Evolutionary conservation across 1,140 invertebrate genomes (phyloP).

Genomic region (Drosophila trapezifrons): DNA sequence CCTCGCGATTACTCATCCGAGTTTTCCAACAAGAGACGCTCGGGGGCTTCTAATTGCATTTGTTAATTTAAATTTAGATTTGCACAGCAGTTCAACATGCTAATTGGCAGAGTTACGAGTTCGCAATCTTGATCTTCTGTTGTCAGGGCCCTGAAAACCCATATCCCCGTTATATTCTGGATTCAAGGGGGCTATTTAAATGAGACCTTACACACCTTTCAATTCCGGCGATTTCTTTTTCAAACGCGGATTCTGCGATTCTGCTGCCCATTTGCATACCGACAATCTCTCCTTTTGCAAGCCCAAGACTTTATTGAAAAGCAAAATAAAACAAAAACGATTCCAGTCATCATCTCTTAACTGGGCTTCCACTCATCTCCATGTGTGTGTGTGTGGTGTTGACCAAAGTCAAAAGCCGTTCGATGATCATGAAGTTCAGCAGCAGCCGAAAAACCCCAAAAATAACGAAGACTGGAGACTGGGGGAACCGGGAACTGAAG

Average conservation of each 20-base stretch:
- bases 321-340: constrained; percentile 2
- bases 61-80: constrained; percentile 2
- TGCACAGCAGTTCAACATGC: neutral
- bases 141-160: constrained; percentile 2
- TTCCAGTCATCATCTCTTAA: constrained; percentile 42
- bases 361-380: constrained; percentile 44
- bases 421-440: constrained; percentile 78
- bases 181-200: constrained; percentile 3
- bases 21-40: neutral
- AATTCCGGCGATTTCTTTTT: constrained; percentile 46
- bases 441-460: constrained; percentile 14
- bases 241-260: constrained; percentile 37
- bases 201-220: constrained; percentile 8
- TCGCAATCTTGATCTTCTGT: constrained; percentile 3
- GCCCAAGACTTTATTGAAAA: constrained; percentile 11
- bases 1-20: constrained; percentile 39
- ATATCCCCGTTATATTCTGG: constrained; percentile 24
- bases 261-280: constrained; percentile 45
- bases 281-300: constrained; percentile 50
- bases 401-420: constrained; percentile 80
- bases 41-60: constrained; percentile 20
- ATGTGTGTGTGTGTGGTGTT: constrained; percentile 56
- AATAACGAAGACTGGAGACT: neutral
- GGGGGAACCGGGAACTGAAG: neutral
- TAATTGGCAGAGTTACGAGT: neutral